Conservation (phyloP, 2,888 invertebrate genomes). For the Mycogona germanica region DNA sequence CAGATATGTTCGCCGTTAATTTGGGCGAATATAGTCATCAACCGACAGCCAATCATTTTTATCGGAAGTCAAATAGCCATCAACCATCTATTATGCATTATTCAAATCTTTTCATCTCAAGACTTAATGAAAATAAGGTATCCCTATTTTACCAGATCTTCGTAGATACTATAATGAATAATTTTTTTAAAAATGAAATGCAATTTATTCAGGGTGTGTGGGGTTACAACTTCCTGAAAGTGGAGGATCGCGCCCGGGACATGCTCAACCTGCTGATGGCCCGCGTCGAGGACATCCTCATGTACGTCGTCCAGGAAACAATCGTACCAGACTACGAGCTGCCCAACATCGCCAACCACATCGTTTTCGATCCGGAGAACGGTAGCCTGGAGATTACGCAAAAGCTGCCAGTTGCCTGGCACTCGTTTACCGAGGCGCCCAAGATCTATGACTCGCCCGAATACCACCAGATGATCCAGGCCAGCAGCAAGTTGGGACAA, state of each 20-base stretch:
- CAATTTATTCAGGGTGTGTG: slow-evolving; percentile 2
- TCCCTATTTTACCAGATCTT: no score
- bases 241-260: slow-evolving; percentile 22
- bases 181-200: no score
- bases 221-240: slow-evolving; percentile 22
- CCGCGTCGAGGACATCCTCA: slow-evolving; percentile 19
- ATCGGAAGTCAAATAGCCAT: no score
- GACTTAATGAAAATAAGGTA: no score
- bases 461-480: neutral
- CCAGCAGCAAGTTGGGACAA: neutral
- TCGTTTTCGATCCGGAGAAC: slow-evolving; percentile 25
- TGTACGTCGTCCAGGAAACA: slow-evolving; percentile 21
- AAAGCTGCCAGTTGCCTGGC: slow-evolving; percentile 29
- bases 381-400: slow-evolving; percentile 29
- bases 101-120: no score
- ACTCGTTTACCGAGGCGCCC: slow-evolving; percentile 28
- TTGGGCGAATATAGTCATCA: no score
- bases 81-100: no score
- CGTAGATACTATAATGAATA: no score
- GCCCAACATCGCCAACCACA: slow-evolving; percentile 11
- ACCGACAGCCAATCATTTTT: no score
- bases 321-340: slow-evolving; percentile 25
- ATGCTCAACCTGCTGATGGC: slow-evolving; percentile 23
- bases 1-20: no score
- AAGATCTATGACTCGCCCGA: slow-evolving; percentile 21